Percentiles rank a stretch among this genome's conserved stretches.
Evolutionary conservation across 2,113 vertebrate genomes (phyloP).

Genomic region (Hemichromis elongatus): DNA sequence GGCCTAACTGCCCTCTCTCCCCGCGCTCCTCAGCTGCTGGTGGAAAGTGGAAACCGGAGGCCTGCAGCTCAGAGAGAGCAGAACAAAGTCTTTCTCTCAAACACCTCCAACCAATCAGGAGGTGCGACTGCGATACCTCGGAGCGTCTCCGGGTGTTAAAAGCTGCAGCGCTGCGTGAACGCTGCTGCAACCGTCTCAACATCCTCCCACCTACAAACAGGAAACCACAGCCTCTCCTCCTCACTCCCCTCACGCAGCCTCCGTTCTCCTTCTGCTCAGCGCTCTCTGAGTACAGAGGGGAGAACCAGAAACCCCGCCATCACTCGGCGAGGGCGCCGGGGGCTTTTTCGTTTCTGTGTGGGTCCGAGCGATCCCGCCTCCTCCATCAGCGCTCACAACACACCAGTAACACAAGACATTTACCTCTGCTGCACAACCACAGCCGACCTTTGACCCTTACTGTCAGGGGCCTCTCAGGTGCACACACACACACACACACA

Average conservation of each 20-base stretch:
- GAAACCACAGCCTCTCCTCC: conserved; percentile 64
- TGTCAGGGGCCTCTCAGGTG: background rate
- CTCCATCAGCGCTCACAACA: background rate
- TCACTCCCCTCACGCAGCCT: background rate
- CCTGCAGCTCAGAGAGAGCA: background rate
- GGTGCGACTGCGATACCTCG: background rate
- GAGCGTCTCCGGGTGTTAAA: background rate
- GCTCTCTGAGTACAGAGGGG: background rate
- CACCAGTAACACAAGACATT: background rate
- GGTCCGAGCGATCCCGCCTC: background rate
- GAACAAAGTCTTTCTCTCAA: background rate
- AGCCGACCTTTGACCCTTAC: background rate
- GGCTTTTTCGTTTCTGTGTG: background rate
- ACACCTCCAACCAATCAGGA: conserved; percentile 23
- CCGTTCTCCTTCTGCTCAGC: background rate
- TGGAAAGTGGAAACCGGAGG: background rate
- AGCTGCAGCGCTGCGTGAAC: conserved; percentile 14
- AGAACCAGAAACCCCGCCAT: background rate
- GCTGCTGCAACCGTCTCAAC: conserved; percentile 45
- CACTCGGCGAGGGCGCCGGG: background rate
- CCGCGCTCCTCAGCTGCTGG: background rate
- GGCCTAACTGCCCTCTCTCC: background rate
- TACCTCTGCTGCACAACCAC: background rate
- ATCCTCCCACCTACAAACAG: conserved; percentile 71
- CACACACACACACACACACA: too few relatives aligned